phyloP scores from a whole-genome alignment of 2,888 invertebrate genomes.

The Odontocolon sp. region DNA sequence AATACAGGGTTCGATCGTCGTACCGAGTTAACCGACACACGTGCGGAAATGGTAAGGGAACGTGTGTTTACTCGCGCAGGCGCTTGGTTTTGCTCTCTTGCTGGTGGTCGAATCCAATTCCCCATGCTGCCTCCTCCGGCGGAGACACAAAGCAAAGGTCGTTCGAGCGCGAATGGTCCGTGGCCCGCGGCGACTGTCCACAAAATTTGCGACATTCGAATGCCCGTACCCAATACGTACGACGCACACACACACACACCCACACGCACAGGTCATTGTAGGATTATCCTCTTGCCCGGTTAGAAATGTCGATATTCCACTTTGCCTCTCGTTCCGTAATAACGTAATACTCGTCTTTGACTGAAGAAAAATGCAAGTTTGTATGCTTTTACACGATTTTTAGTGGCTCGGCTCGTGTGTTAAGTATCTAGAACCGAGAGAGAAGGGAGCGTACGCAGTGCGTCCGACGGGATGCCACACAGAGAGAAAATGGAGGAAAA shows the following conservation, averaged over 20 bases:
- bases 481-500: no score
- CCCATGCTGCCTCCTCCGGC: constrained; percentile 70
- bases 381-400: background rate
- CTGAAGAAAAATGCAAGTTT: background rate
- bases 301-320: constrained; percentile 29
- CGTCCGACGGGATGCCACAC: no score
- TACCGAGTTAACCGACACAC: constrained; percentile 49
- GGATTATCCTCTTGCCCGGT: constrained; percentile 32
- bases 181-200: constrained; percentile 70
- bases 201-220: constrained; percentile 73
- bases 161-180: constrained; percentile 70
- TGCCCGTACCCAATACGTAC: constrained; percentile 67
- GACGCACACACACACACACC: background rate
- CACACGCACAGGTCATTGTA: constrained; percentile 38
- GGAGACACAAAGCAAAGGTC: constrained; percentile 76
- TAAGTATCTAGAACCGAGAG: no score
- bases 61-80: constrained; percentile 51
- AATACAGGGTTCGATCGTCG: constrained; percentile 31
- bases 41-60: constrained; percentile 55
- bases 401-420: no score
- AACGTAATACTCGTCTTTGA: constrained; percentile 29
- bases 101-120: constrained; percentile 75
- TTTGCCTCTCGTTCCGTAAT: background rate
- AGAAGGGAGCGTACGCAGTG: background rate
- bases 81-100: no score